Conservation (phyloP, 2,797 vertebrate species). For the Anolis apletophallus region DNA sequence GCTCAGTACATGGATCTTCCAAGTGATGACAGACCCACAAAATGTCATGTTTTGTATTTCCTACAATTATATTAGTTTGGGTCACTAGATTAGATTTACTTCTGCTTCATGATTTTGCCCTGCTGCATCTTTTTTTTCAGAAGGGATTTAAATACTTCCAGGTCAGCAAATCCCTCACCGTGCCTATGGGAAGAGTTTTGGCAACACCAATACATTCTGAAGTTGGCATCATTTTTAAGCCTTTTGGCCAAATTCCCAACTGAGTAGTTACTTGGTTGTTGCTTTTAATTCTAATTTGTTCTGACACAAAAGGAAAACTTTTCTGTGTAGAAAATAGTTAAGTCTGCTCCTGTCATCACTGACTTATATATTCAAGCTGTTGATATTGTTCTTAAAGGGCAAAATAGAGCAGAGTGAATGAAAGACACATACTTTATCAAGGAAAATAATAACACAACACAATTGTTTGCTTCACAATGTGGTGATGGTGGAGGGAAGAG, state of each 20-base stretch:
- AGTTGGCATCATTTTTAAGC: conserved; percentile 4
- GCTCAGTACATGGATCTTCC: background rate
- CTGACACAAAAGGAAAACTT: conserved; percentile 18
- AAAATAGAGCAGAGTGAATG: background rate
- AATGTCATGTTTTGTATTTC: background rate
- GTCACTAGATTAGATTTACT: conserved; percentile 3
- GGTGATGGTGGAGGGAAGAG: background rate
- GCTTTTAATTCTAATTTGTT: conserved; percentile 13
- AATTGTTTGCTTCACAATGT: background rate
- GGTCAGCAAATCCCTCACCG: background rate
- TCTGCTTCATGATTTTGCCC: conserved; percentile 12
- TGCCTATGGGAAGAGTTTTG: conserved; percentile 9
- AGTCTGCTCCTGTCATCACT: background rate
- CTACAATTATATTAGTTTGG: conserved; percentile 4
- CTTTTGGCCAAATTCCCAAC: conserved; percentile 1
- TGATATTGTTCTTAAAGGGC: background rate
- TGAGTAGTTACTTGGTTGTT: background rate
- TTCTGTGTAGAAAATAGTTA: background rate
- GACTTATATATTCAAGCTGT: background rate
- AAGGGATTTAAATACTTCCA: conserved; percentile 20
- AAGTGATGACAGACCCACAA: background rate
- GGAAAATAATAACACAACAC: background rate
- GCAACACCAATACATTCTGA: background rate
- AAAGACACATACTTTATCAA: background rate
- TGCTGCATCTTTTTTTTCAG: background rate